Percentiles rank a stretch among this genome's conserved stretches.
phyloP scores from a whole-genome alignment of 2,797 vertebrate genomes.

The Microctenopoma stevenorrisi region DNA sequence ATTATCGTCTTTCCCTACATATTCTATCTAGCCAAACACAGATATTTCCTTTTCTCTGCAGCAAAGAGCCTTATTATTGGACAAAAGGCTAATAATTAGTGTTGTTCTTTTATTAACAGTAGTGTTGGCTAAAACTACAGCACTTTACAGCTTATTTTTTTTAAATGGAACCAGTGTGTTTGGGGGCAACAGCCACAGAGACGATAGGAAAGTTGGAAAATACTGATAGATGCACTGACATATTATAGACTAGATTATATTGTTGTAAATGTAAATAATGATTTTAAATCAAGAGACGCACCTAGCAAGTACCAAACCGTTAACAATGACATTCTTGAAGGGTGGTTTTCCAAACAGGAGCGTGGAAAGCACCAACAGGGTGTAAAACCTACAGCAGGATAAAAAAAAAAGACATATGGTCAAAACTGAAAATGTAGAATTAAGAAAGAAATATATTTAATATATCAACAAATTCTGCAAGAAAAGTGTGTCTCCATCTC shows the following conservation, averaged over 20 bases:
- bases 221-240: background rate
- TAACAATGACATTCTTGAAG: conserved; percentile 98
- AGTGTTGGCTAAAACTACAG: background rate
- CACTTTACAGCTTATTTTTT: too few species aligned
- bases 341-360: conserved; percentile 96
- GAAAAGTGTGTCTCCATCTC: background rate
- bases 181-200: background rate
- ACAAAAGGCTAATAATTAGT: too few species aligned
- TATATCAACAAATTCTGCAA: conserved; percentile 4
- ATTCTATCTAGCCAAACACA: background rate
- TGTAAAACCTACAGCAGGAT: conserved; percentile 91
- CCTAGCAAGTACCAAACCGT: conserved; percentile 96
- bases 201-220: too few species aligned
- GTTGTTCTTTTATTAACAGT: conserved; percentile 3
- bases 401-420: conserved; percentile 19
- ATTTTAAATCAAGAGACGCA: conserved; percentile 55
- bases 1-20: too few species aligned
- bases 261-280: background rate
- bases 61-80: background rate
- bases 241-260: background rate
- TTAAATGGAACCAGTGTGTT: too few species aligned
- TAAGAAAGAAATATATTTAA: background rate
- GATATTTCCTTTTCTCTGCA: background rate
- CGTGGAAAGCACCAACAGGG: conserved; percentile 93
- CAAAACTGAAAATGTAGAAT: background rate